Evolutionary conservation across 2,797 vertebrate genomes (phyloP), one percentile per base, ranked within the genome.

Genomic region (Tachyglossus aculeatus): DNA sequence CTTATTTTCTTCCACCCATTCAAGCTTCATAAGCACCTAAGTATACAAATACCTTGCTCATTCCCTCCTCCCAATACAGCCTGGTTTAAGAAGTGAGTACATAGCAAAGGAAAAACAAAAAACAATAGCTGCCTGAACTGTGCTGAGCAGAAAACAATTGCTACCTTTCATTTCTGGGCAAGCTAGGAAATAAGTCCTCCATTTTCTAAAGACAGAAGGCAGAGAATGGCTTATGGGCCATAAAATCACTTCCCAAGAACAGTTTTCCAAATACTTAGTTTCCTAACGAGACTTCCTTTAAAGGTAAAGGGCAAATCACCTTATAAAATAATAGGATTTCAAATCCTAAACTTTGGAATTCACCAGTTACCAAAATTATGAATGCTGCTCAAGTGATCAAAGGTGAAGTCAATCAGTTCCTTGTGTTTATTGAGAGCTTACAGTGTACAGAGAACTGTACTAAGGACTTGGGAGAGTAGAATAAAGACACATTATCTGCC

Each of bases 61-160:
- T 66, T 64, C 60, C 48, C 36, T 6, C 0, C 24, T 7, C 14
- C n/a, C 25, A n/a, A n/a, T n/a, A n/a, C n/a, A n/a, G n/a, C 8
- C 56, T 22, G 31, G 31, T 48, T 1, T 60, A 48, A 61, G 24
- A 60, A 55, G 57, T 71, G 25, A 63, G 82, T 32, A 27, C 16
- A 34, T 48, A 50, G 7, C 15, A 55, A 69, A 40, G 19, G 9
- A 39, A 60, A 60, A 27, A 43, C 13, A 48, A 44, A n/a, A 31
- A 43, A 39, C 34, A 38, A 58, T 19, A 65, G 63, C 54, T 85
- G 44, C 24, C 16, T 51, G 25, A 15, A 58, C 43, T 53, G 31
- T 37, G 50, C 56, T n/a, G 14, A 48, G 55, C 73, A 71, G 31
- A 40, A 73, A 79, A 43, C 63, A 68, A 29, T 59, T 37, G 47